These are phyloP conservation scores for Condylura cristata DNA, from an alignment of 2,113 vertebrate genomes.

Conservation along the genomic window DNA sequence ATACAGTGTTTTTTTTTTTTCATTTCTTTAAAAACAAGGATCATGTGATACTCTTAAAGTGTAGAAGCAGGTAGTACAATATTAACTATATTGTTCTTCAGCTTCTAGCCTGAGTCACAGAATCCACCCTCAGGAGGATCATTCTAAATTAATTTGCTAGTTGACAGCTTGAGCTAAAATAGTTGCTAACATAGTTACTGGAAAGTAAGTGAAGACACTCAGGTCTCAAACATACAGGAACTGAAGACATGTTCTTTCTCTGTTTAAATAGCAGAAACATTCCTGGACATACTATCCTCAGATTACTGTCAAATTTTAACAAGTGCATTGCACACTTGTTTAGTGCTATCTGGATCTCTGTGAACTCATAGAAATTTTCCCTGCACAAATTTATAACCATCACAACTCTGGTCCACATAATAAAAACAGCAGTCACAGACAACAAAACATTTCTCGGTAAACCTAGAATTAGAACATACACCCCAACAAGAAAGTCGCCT, in stretches of 20 bases:
- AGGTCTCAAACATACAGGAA: background rate
- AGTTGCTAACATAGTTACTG: background rate
- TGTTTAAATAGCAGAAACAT: background rate
- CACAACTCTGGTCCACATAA: background rate
- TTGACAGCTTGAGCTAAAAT: background rate
- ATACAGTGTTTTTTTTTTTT: background rate
- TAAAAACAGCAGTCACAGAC: background rate
- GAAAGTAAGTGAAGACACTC: background rate
- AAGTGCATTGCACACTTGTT: background rate
- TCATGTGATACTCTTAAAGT: too few species aligned
- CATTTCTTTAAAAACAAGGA: background rate
- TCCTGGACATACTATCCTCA: background rate
- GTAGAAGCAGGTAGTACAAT: background rate
- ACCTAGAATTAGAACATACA: background rate
- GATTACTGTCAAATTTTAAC: background rate
- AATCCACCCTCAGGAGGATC: background rate
- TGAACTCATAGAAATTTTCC: background rate
- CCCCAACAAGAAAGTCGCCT: background rate
- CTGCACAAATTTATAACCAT: background rate
- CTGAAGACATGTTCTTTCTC: background rate
- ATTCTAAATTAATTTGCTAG: constrained; percentile 31
- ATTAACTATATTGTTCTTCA: background rate
- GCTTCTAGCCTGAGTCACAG: background rate
- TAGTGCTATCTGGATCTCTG: background rate
- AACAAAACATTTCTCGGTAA: background rate